Percentiles rank a stretch among this genome's conserved stretches.
Conservation (phyloP, 2,113 vertebrate genomes). For the Phainopepla nitens region DNA sequence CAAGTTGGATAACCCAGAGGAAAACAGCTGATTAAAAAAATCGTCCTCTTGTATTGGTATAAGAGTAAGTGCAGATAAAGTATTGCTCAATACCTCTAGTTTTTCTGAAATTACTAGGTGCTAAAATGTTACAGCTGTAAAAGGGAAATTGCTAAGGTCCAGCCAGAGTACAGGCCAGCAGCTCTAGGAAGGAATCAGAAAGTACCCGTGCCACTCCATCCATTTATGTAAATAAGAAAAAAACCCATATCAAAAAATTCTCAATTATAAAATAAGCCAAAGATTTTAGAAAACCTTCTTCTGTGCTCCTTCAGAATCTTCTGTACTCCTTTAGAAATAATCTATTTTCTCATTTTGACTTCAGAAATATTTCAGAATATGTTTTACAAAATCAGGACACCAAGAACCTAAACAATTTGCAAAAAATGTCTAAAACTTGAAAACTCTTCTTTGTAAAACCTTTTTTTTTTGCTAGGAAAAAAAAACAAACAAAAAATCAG, state of each 20-base stretch:
- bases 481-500: not conserved
- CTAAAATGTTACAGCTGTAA: not conserved
- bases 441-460: not conserved
- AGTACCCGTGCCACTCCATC: accelerated
- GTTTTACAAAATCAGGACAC: not conserved
- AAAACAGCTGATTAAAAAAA: not conserved
- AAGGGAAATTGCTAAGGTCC: not conserved
- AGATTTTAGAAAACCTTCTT: not conserved
- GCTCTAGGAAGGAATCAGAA: not conserved
- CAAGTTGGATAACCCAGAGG: not conserved
- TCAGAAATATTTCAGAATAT: not conserved
- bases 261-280: not conserved
- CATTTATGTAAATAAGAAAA: not conserved
- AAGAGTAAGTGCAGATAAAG: not conserved
- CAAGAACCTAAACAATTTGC: not conserved
- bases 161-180: not conserved
- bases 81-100: accelerated
- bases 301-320: not conserved
- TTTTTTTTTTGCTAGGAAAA: not conserved
- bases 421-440: not conserved
- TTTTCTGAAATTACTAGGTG: not conserved
- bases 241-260: not conserved
- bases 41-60: not conserved
- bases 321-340: not conserved
- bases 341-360: not conserved